phyloP scores from a whole-genome alignment of 1,140 invertebrate genomes.

The Calycopis cecrops region DNA sequence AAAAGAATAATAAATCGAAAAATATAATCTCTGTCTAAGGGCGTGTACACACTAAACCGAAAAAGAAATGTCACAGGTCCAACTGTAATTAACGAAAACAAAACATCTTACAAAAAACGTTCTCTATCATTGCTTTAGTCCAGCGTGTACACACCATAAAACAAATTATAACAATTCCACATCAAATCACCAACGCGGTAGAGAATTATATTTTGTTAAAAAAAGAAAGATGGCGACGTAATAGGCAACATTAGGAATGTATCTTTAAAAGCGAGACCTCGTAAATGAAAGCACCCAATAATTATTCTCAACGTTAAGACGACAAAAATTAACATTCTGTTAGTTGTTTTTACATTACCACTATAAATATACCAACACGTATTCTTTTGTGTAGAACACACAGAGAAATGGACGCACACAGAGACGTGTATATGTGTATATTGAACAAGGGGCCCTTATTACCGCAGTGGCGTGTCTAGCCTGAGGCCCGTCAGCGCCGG shows the following conservation, averaged over 20 bases:
- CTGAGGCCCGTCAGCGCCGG: too few species aligned
- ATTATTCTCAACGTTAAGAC: conserved; percentile 19
- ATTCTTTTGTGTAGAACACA: not conserved
- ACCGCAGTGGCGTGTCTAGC: too few species aligned
- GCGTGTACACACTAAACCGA: conserved; percentile 18
- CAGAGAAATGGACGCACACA: too few species aligned
- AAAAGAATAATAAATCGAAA: conserved; percentile 66
- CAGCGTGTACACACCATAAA: not conserved
- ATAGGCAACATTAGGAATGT: conserved; percentile 49
- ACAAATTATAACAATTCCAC: conserved; percentile 56
- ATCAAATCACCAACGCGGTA: conserved; percentile 33
- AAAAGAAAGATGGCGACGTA: conserved; percentile 13
- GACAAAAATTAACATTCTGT: conserved; percentile 11
- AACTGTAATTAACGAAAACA: not conserved
- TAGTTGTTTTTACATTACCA: too few species aligned
- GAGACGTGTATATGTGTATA: too few species aligned
- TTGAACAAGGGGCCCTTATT: too few species aligned
- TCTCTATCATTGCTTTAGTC: not conserved
- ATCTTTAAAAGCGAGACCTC: conserved; percentile 35
- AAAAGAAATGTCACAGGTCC: conserved; percentile 12
- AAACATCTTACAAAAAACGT: not conserved
- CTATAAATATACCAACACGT: too few species aligned
- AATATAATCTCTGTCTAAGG: conserved; percentile 63
- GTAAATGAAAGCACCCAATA: conserved; percentile 52
- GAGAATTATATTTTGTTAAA: conserved; percentile 9